Percentiles rank a stretch among this genome's conserved stretches.
Conservation (phyloP, 2,113 vertebrate genomes). For the Gnathochromis pfefferi region DNA sequence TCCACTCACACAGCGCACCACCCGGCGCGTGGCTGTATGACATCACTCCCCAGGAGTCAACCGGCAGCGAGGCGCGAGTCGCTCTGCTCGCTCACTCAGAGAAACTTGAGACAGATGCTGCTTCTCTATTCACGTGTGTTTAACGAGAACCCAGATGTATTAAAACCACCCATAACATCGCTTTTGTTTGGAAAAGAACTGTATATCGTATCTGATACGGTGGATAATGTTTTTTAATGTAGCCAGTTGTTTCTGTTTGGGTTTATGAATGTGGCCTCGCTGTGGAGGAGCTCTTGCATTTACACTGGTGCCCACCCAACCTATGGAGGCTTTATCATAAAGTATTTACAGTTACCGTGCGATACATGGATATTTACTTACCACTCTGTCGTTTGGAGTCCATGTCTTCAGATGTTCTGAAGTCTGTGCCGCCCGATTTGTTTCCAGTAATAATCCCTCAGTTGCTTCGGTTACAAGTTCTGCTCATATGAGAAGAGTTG, state of each 20-base stretch:
- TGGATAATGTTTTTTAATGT: neutral
- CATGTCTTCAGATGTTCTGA: neutral
- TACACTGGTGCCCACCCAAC: neutral
- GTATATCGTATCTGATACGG: neutral
- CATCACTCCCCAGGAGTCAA: conserved; percentile 15
- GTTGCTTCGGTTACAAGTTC: neutral
- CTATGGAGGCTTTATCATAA: neutral
- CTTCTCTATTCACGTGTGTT: neutral
- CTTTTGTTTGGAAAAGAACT: neutral
- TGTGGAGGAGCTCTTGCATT: neutral
- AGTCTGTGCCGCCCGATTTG: neutral
- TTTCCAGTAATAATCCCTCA: neutral
- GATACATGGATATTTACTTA: conserved; percentile 14
- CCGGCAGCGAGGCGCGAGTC: neutral
- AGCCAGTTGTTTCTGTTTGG: neutral
- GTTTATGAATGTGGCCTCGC: neutral
- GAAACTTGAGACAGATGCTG: neutral
- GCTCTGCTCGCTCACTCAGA: neutral
- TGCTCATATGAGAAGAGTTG: neutral
- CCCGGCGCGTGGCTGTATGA: conserved; percentile 19
- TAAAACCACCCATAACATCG: neutral
- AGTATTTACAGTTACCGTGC: neutral
- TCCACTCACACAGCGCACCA: neutral
- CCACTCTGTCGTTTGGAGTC: conserved; percentile 52
- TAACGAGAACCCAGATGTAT: neutral